These are phyloP conservation scores for Smutsia gigantea DNA, from an alignment of 2,797 vertebrate species.

Conservation along the genomic window DNA sequence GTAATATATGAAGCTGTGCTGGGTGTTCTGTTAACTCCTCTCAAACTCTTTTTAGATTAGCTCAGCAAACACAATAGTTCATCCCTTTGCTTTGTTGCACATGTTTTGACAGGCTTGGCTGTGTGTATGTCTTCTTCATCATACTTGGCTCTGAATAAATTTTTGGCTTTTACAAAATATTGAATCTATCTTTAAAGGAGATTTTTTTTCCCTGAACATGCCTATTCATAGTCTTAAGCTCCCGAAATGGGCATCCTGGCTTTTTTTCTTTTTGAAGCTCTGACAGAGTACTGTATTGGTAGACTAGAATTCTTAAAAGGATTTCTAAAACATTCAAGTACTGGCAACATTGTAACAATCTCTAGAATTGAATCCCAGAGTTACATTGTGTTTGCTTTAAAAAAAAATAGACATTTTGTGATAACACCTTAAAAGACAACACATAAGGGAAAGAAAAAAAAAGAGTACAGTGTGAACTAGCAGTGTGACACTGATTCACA, in stretches of 20 bases:
- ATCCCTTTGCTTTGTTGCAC: slow-evolving; percentile 4
- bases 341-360: slow-evolving; percentile 1
- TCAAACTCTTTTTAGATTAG: slow-evolving; percentile 27
- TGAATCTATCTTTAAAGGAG: slow-evolving; percentile 34
- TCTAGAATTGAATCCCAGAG: too few species aligned
- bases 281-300: not conserved
- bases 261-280: slow-evolving; percentile 32
- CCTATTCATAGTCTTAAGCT: not conserved
- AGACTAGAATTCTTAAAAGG: not conserved
- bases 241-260: not conserved
- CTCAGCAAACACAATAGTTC: slow-evolving; percentile 3
- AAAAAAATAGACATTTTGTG: not conserved
- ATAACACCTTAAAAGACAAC: not conserved
- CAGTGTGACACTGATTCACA: not conserved
- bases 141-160: slow-evolving; percentile 50
- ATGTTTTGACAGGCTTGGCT: slow-evolving; percentile 42
- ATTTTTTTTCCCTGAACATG: not conserved
- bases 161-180: slow-evolving; percentile 55
- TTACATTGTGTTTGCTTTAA: too few species aligned
- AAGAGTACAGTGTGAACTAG: not conserved
- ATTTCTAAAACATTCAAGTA: slow-evolving; percentile 24
- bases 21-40: not conserved
- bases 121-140: slow-evolving; percentile 1
- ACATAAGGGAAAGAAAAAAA: not conserved
- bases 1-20: not conserved